Evolutionary conservation across 2,113 vertebrate genomes (phyloP).

Genomic region (Pholis gunnellus): DNA sequence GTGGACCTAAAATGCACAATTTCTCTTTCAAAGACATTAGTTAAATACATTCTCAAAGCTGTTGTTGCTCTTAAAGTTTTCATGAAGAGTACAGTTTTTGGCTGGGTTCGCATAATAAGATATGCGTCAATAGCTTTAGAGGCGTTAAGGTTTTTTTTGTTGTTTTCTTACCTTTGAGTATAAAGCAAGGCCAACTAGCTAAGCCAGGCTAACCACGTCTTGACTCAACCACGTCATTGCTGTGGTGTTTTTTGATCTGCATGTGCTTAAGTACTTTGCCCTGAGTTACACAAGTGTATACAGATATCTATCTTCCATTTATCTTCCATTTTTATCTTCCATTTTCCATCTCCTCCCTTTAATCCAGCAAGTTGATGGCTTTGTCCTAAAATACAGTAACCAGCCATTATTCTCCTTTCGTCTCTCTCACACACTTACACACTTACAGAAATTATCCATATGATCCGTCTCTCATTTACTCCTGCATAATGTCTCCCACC

Average conservation of each 20-base stretch:
- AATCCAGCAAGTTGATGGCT: background rate
- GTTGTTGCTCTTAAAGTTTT: background rate
- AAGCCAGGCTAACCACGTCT: background rate
- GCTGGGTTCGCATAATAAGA: background rate
- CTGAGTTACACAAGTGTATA: too few relatives aligned
- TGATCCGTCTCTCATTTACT: conserved; percentile 13
- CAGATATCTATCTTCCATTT: too few relatives aligned
- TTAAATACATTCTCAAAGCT: conserved; percentile 25
- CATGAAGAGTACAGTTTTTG: background rate
- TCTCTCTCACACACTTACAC: background rate
- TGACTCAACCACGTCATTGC: background rate
- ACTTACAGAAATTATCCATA: conserved; percentile 16
- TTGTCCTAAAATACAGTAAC: background rate
- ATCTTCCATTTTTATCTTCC: conserved; percentile 7
- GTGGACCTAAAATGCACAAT: background rate
- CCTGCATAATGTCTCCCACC: conserved; percentile 21
- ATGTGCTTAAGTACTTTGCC: too few relatives aligned
- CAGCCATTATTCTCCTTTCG: background rate
- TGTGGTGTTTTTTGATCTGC: too few relatives aligned
- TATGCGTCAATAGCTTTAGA: background rate
- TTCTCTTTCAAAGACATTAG: background rate
- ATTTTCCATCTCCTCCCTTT: background rate
- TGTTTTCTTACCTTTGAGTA: background rate
- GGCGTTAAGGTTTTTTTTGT: background rate
- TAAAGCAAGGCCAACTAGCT: background rate